Conservation (phyloP, 1,140 invertebrate species). For the Acromyrmex charruanus region DNA sequence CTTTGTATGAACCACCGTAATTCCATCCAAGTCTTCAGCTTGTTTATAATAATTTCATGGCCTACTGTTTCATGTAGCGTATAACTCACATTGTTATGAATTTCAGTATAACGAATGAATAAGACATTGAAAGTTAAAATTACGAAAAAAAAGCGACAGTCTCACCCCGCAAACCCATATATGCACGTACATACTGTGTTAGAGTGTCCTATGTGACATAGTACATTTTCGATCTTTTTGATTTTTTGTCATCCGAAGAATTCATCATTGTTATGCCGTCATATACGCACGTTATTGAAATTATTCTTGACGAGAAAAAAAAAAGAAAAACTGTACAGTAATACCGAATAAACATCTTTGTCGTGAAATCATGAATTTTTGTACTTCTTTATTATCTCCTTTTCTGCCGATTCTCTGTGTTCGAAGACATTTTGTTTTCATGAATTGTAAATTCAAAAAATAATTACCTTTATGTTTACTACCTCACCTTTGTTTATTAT, state of each 20-base stretch:
- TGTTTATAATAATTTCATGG: conserved; percentile 83
- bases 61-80: conserved; percentile 82
- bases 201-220: conserved; percentile 70
- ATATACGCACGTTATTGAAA: conserved; percentile 83
- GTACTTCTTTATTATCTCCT: conserved; percentile 37
- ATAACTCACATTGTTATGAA: conserved; percentile 81
- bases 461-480: neutral
- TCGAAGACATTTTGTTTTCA: neutral
- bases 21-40: conserved; percentile 68
- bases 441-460: neutral
- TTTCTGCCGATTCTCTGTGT: neutral
- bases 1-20: conserved; percentile 71
- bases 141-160: conserved; percentile 63
- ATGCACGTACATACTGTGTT: conserved; percentile 74
- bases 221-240: conserved; percentile 71
- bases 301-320: conserved; percentile 80
- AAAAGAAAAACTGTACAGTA: conserved; percentile 84
- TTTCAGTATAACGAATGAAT: conserved; percentile 77
- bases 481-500: too few relatives aligned
- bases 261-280: conserved; percentile 85
- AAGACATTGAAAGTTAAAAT: conserved; percentile 74
- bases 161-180: conserved; percentile 73
- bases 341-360: conserved; percentile 86
- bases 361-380: conserved; percentile 79
- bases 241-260: conserved; percentile 78